Conservation (phyloP, 2,888 invertebrate species). For the Parascotia fuliginaria region DNA sequence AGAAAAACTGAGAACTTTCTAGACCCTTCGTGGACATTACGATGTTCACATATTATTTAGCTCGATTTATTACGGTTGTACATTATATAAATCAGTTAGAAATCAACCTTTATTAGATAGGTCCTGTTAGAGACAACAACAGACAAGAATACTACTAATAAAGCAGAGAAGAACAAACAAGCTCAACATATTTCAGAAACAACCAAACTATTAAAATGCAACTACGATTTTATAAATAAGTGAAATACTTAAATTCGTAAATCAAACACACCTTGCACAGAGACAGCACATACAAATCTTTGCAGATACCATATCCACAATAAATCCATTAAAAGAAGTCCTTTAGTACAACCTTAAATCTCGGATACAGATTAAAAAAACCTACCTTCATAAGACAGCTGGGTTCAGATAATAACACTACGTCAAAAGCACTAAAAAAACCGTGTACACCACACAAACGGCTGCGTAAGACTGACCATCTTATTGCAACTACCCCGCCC, state of each 20-base stretch:
- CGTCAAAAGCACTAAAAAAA: constrained; percentile 61
- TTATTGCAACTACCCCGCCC: constrained; percentile 53
- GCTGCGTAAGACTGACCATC: constrained; percentile 69
- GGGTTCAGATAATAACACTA: constrained; percentile 65
- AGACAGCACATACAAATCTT: constrained; percentile 3
- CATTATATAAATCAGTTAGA: too few species aligned
- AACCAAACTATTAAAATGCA: too few species aligned
- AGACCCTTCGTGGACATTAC: too few species aligned
- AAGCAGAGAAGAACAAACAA: too few species aligned
- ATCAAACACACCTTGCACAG: neutral
- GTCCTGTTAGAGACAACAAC: too few species aligned
- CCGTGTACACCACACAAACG: constrained; percentile 75
- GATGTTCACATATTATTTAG: too few species aligned
- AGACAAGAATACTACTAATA: too few species aligned
- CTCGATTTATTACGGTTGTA: too few species aligned
- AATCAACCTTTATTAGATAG: too few species aligned
- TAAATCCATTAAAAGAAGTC: constrained; percentile 34
- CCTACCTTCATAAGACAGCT: constrained; percentile 60
- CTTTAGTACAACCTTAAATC: constrained; percentile 35
- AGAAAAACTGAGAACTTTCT: too few species aligned
- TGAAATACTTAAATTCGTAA: neutral
- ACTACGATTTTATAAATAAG: neutral
- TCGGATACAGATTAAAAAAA: constrained; percentile 41
- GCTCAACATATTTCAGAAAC: too few species aligned
- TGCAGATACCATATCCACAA: constrained; percentile 16